Base-by-base conservation (phyloP, 2,888 invertebrate species). In the Artemia sinica region DNA sequence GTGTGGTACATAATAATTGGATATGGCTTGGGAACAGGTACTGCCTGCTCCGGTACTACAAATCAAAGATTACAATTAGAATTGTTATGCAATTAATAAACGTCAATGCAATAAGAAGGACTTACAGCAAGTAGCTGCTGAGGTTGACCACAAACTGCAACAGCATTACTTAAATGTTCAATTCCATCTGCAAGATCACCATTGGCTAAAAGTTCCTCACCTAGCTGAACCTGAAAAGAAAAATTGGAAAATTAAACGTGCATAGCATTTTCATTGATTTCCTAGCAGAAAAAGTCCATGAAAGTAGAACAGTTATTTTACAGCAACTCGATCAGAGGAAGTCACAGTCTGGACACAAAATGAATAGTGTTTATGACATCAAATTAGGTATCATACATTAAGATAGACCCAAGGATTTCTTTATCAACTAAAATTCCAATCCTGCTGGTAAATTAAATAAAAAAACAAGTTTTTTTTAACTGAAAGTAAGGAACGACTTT, bases 101-200 rank as follows among this genome's bases (percentile, higher is more conserved):
- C 3, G 6, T 41, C 41, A 41, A 41, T 41, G 41, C 41, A 41
- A 41, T 41, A 41, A 41, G 41, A 58, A 58, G 63, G 8, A 58
- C 63, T 18, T 58, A 58, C 63, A 18, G 63, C 63, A 67, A 95
- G 82, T 68, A 95, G 81, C 77, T 93, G 91, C 75, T 88, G 86
- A 0, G 93, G 91, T 78, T 97, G 94, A 12, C 94, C 95, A 77
- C 97, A 97, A 49, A 97, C 90, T 6, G 93, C 89, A n/a, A 98
- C 90, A 10, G 97, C 97, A 79, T 93, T 94, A 65, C 91, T 90
- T 73, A 98, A 84, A 81, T 97, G 97, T 78, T 95, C 93, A 68
- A 96, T 90, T 52, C 94, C 97, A 66, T 85, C 87, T 73, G 94
- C 90, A 71, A 91, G 78, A 75, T 92, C 88, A 13, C 92, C 92